These are phyloP conservation scores for Actias luna DNA, from an alignment of 2,888 invertebrate species.

Conservation along the genomic window DNA sequence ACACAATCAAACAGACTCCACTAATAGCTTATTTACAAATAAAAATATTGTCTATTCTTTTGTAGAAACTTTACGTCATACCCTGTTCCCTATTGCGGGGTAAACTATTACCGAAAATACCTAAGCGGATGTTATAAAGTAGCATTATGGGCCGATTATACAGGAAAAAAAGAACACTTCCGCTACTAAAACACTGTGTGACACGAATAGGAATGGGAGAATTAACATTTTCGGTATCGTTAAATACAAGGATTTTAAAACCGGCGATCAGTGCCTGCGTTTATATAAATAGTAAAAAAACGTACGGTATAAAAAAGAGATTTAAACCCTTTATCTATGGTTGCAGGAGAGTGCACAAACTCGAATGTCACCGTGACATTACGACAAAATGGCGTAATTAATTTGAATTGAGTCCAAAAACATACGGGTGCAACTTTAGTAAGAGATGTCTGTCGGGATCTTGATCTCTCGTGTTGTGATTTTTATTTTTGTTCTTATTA, in stretches of 20 bases:
- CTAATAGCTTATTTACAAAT: conserved; percentile 53
- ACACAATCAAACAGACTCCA: conserved; percentile 29
- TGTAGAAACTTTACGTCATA: conserved; percentile 15
- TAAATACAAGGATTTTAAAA: conserved; percentile 24
- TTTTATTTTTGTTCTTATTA: no score
- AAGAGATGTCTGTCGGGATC: no score
- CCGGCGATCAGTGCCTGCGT: conserved; percentile 35
- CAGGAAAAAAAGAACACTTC: conserved; percentile 58
- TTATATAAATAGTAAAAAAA: conserved; percentile 32
- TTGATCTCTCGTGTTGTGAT: no score
- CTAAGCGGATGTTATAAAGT: conserved; percentile 62
- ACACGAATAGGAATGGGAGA: conserved; percentile 66
- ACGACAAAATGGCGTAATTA: conserved; percentile 46
- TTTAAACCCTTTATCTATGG: conserved; percentile 62
- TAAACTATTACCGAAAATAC: conserved; percentile 43
- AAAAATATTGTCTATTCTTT: conserved; percentile 38
- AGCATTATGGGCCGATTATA: conserved; percentile 57
- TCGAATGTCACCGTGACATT: conserved; percentile 64
- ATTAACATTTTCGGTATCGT: conserved; percentile 44
- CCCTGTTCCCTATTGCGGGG: conserved; percentile 35
- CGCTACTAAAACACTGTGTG: conserved; percentile 60
- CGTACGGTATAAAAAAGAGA: conserved; percentile 6
- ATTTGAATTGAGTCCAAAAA: not conserved
- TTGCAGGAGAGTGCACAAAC: conserved; percentile 46
- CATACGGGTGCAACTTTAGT: not conserved